phyloP scores from a whole-genome alignment of 2,888 invertebrate species.

The Thymelicus acteon region DNA sequence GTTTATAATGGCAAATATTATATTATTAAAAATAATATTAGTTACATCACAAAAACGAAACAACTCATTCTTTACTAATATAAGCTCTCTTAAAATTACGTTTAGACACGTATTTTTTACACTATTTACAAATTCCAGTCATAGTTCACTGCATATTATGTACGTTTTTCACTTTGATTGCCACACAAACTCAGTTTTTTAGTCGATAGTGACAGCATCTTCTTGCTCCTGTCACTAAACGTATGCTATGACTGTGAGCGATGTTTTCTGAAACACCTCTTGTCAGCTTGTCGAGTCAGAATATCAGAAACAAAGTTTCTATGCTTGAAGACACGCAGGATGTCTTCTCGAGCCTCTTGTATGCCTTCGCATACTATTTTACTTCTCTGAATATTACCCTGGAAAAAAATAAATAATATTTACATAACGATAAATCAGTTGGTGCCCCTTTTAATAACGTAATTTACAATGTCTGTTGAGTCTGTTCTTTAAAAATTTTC shows the following conservation, averaged over 20 bases:
- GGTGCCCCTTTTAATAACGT: too few species aligned
- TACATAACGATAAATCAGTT: not conserved
- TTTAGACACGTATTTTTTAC: constrained; percentile 44
- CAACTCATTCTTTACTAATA: constrained; percentile 57
- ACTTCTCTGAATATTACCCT: constrained; percentile 98
- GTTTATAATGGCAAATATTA: constrained; percentile 39
- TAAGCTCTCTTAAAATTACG: constrained; percentile 39
- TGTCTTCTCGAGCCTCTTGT: constrained; percentile 93
- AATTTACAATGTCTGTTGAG: too few species aligned
- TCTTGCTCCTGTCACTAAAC: constrained; percentile 40
- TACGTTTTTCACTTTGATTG: constrained; percentile 26
- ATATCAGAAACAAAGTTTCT: constrained; percentile 95
- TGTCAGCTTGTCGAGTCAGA: constrained; percentile 95
- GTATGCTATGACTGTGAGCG: constrained; percentile 86
- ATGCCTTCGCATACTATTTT: constrained; percentile 97
- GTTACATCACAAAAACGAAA: constrained; percentile 63
- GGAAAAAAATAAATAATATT: constrained; percentile 52
- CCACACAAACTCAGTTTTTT: constrained; percentile 35
- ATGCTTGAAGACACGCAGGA: constrained; percentile 96
- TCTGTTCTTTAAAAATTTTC: too few species aligned
- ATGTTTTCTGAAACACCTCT: constrained; percentile 96
- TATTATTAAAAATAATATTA: constrained; percentile 56
- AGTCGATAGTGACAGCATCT: constrained; percentile 35
- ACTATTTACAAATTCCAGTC: constrained; percentile 46
- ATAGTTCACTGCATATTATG: constrained; percentile 22